phyloP scores from a whole-genome alignment of 2,888 invertebrate species.

The Hemistola chrysoprasaria region DNA sequence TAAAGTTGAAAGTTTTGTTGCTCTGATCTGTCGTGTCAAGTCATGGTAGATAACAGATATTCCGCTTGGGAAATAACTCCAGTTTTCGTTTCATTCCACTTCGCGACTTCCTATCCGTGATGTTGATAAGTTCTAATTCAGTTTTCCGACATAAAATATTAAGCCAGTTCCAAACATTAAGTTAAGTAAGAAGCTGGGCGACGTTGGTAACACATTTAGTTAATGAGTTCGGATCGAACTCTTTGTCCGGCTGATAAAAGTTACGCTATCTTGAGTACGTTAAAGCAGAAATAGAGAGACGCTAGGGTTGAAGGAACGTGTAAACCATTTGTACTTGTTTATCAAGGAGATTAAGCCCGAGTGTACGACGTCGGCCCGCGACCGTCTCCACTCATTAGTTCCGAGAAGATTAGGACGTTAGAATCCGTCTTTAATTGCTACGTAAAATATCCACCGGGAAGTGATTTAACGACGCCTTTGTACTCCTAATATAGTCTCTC shows the following conservation, averaged over 20 bases:
- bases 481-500: conserved; percentile 33
- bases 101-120: not conserved
- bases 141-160: conserved; percentile 19
- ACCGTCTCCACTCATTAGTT: conserved; percentile 70
- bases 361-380: conserved; percentile 54
- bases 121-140: conserved; percentile 4
- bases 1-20: too few relatives aligned
- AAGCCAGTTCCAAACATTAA: conserved; percentile 13
- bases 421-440: conserved; percentile 70
- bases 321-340: conserved; percentile 77
- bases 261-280: conserved; percentile 62
- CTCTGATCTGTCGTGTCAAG: too few relatives aligned
- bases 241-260: conserved; percentile 63
- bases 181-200: conserved; percentile 8
- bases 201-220: conserved; percentile 51
- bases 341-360: conserved; percentile 70
- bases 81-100: too few relatives aligned
- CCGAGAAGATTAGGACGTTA: conserved; percentile 57
- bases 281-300: conserved; percentile 62
- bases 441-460: conserved; percentile 53
- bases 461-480: conserved; percentile 56
- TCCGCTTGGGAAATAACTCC: too few relatives aligned
- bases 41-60: too few relatives aligned
- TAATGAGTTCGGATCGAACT: conserved; percentile 56
- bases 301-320: conserved; percentile 64